Percentiles rank a stretch among this genome's conserved stretches.
Evolutionary conservation across 1,140 invertebrate genomes (phyloP).

Genomic region (Brachionus paranguensis): DNA sequence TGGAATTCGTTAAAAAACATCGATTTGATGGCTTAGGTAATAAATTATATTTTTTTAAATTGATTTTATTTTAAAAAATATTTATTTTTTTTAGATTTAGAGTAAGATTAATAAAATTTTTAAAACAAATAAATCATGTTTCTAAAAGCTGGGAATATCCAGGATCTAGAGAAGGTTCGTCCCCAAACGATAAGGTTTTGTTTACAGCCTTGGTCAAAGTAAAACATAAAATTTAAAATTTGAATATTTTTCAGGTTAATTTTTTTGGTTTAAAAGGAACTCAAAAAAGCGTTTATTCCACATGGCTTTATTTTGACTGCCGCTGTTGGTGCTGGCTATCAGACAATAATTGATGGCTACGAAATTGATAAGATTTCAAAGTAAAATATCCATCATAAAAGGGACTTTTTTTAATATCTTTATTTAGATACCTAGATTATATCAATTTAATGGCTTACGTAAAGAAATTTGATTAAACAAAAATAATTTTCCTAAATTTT

Average conservation of each 20-base stretch:
- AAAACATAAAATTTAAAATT: neutral
- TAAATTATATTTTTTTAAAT: constrained; percentile 65
- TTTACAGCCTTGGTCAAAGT: constrained; percentile 56
- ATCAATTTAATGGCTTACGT: constrained; percentile 80
- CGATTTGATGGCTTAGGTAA: constrained; percentile 38
- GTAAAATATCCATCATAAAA: constrained; percentile 51
- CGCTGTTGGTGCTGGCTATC: constrained; percentile 43
- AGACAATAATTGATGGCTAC: constrained; percentile 60
- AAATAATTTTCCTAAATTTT: neutral
- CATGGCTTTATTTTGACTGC: constrained; percentile 43
- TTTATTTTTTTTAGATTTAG: constrained; percentile 81
- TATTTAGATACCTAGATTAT: constrained; percentile 71
- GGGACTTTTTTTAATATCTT: constrained; percentile 53
- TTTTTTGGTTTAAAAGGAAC: constrained; percentile 34
- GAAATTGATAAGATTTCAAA: constrained; percentile 66
- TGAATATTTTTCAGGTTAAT: neutral
- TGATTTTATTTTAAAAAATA: constrained; percentile 86
- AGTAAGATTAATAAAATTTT: constrained; percentile 61
- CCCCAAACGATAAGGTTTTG: constrained; percentile 57
- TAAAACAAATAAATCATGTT: neutral
- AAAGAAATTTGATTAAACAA: neutral
- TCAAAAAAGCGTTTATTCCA: constrained; percentile 41
- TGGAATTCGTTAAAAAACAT: constrained; percentile 57
- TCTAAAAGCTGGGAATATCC: constrained; percentile 66
- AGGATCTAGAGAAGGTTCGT: constrained; percentile 40